These are phyloP conservation scores for Ascidia mentula DNA, from an alignment of 23 tunicate genomes.

Conservation along the genomic window DNA sequence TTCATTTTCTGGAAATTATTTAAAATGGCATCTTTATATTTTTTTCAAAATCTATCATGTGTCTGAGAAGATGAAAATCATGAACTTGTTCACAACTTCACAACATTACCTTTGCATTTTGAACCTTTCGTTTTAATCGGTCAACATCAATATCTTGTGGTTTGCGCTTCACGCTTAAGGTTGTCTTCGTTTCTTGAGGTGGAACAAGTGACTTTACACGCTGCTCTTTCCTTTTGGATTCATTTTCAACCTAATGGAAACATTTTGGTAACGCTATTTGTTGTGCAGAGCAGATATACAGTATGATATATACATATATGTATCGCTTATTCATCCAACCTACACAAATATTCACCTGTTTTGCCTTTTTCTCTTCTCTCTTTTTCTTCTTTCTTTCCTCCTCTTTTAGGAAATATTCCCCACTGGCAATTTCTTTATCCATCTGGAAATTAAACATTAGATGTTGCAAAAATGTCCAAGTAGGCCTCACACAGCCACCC, in stretches of 20 bases:
- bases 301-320: too few relatives aligned
- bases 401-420: constrained; percentile 95
- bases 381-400: constrained; percentile 65
- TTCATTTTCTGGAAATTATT: too few relatives aligned
- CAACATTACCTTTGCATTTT: constrained; percentile 73
- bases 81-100: too few relatives aligned
- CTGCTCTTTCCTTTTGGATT: constrained; percentile 32
- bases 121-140: constrained; percentile 60
- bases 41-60: too few relatives aligned
- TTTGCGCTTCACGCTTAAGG: neutral
- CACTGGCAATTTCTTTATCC: constrained; percentile 89
- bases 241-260: constrained; percentile 63
- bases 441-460: too few relatives aligned
- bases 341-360: constrained; percentile 44
- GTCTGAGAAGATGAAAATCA: too few relatives aligned
- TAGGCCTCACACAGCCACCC: too few relatives aligned
- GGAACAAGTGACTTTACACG: constrained; percentile 55
- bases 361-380: constrained; percentile 45
- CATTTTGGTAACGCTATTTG: too few relatives aligned
- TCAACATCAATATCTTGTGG: constrained; percentile 52
- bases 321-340: too few relatives aligned
- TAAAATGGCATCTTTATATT: too few relatives aligned
- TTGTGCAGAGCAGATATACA: too few relatives aligned
- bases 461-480: too few relatives aligned
- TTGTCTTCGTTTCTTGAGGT: constrained; percentile 46